phyloP scores from a whole-genome alignment of 2,113 vertebrate species.

The Ascaphus truei region DNA sequence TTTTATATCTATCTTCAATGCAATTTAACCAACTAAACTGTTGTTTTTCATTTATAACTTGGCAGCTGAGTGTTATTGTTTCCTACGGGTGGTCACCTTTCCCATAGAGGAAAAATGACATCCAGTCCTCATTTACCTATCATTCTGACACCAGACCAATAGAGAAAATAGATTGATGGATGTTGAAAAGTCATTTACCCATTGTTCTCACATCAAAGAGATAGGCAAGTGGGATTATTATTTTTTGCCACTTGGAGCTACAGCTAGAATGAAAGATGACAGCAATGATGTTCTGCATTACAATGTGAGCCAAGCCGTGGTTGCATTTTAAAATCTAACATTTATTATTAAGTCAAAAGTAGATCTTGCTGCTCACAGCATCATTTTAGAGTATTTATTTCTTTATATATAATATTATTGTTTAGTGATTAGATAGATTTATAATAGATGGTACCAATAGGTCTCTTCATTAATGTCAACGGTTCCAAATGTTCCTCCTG shows the following conservation, averaged over 20 bases:
- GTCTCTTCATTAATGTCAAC: no score
- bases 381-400: no score
- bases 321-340: no score
- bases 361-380: no score
- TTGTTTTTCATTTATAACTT: not conserved
- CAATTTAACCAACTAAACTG: no score
- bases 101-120: not conserved
- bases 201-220: constrained; percentile 23
- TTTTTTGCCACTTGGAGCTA: constrained; percentile 10
- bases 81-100: not conserved
- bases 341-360: no score
- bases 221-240: constrained; percentile 10
- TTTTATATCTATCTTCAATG: no score
- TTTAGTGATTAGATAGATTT: no score
- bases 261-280: constrained; percentile 1
- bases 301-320: no score
- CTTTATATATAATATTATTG: no score
- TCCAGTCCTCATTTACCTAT: not conserved
- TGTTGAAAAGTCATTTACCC: constrained; percentile 15
- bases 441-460: no score
- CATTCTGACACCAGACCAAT: constrained; percentile 14
- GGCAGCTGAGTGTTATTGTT: not conserved
- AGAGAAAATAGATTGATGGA: constrained; percentile 16
- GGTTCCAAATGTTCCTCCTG: no score
- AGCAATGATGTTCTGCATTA: not conserved